phyloP scores from a whole-genome alignment of 2,113 vertebrate genomes.

The Ariopsis seemanni region DNA sequence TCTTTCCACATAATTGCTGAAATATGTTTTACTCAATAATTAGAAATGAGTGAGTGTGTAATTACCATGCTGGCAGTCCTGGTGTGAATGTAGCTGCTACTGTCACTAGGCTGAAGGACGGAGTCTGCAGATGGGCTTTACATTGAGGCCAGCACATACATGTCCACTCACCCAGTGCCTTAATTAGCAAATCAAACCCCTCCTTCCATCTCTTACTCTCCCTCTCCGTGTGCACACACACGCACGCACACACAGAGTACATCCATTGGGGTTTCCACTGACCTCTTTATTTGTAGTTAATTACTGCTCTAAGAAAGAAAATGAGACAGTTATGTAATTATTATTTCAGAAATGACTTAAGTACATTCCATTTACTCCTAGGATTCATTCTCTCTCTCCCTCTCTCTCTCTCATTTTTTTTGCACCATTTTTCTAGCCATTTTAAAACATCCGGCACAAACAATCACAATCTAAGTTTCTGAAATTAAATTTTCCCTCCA shows the following conservation, averaged over 20 bases:
- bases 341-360: not conserved
- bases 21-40: not conserved
- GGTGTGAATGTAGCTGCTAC: not conserved
- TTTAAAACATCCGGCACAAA: not conserved
- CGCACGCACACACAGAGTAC: slow-evolving; percentile 21
- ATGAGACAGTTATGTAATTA: not conserved
- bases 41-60: not conserved
- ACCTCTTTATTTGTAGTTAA: not conserved
- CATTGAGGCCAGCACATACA: not conserved
- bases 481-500: not conserved
- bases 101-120: not conserved
- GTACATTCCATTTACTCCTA: not conserved
- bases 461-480: not conserved
- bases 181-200: slow-evolving; percentile 22
- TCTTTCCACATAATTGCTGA: not conserved
- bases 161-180: not conserved
- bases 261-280: not conserved
- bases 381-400: not conserved
- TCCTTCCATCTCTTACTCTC: slow-evolving; percentile 3
- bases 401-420: not conserved
- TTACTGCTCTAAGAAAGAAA: not conserved
- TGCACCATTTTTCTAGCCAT: no score
- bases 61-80: slow-evolving; percentile 43
- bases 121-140: slow-evolving; percentile 9
- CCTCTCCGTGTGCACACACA: not conserved